phyloP scores from a whole-genome alignment of 2,797 vertebrate genomes.

The Parauchenoglanis punctatus region DNA sequence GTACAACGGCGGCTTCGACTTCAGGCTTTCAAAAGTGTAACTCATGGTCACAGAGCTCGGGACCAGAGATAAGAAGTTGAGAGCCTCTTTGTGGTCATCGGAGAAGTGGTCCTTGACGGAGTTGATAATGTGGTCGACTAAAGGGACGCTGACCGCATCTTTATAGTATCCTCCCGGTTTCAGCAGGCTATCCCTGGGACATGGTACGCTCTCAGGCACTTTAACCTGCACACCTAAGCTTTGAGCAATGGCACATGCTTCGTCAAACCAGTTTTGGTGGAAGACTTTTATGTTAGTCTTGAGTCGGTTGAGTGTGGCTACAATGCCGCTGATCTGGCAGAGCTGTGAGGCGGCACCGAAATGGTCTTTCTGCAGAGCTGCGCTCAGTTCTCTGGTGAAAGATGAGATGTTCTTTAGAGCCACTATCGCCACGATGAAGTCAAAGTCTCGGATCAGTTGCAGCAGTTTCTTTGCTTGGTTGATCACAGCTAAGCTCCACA shows the following conservation, averaged over 20 bases:
- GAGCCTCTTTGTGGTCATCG: conserved; percentile 82
- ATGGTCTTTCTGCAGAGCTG: conserved; percentile 81
- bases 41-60: conserved; percentile 80
- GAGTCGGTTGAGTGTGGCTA: conserved; percentile 78
- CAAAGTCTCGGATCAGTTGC: conserved; percentile 76
- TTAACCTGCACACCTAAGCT: conserved; percentile 76
- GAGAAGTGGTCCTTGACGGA: conserved; percentile 84
- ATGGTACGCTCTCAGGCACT: conserved; percentile 71
- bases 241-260: conserved; percentile 77
- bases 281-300: conserved; percentile 84
- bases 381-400: conserved; percentile 79
- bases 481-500: conserved; percentile 70
- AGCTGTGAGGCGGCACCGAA: conserved; percentile 81
- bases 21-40: conserved; percentile 81
- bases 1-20: conserved; percentile 81
- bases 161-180: conserved; percentile 79
- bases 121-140: conserved; percentile 80
- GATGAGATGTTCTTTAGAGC: conserved; percentile 79
- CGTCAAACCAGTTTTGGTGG: conserved; percentile 84
- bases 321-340: conserved; percentile 80
- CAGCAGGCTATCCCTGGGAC: conserved; percentile 73
- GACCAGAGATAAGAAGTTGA: conserved; percentile 80
- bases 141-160: conserved; percentile 77
- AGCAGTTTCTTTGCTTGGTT: conserved; percentile 73
- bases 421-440: conserved; percentile 81